These are phyloP conservation scores for Neosilurus hyrtlii DNA, from an alignment of 2,797 vertebrate genomes.

Conservation along the genomic window DNA sequence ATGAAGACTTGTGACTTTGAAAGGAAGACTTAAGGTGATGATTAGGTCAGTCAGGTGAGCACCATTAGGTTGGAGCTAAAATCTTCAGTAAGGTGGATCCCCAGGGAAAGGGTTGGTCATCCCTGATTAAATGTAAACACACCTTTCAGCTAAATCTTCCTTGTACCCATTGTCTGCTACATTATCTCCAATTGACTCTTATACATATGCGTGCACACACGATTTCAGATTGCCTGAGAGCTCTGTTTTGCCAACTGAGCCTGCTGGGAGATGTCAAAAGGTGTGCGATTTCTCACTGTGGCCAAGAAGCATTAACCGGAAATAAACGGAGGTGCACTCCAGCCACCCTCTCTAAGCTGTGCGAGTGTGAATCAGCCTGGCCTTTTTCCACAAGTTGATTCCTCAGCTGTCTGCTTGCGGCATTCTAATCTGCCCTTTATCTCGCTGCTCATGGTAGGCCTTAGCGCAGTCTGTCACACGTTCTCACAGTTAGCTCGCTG, in stretches of 20 bases:
- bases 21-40: too few species aligned
- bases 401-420: slow-evolving; percentile 35
- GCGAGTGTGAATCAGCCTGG: slow-evolving; percentile 23
- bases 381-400: slow-evolving; percentile 41
- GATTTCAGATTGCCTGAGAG: not conserved
- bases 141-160: not conserved
- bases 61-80: too few species aligned
- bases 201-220: not conserved
- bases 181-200: not conserved
- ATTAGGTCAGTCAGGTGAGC: too few species aligned
- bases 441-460: slow-evolving; percentile 43
- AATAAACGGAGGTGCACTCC: slow-evolving; percentile 28
- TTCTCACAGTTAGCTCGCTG: not conserved
- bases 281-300: slow-evolving; percentile 4
- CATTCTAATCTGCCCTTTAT: slow-evolving; percentile 51
- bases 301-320: slow-evolving; percentile 16
- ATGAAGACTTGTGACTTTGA: too few species aligned
- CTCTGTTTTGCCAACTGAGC: not conserved
- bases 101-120: too few species aligned
- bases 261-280: slow-evolving; percentile 15
- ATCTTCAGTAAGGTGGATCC: too few species aligned
- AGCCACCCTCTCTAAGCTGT: slow-evolving; percentile 26
- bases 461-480: slow-evolving; percentile 9
- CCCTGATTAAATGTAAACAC: not conserved
- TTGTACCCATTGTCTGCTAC: too few species aligned